phyloP scores from a whole-genome alignment of 2,797 vertebrate genomes.

The Sus cebifrons region DNA sequence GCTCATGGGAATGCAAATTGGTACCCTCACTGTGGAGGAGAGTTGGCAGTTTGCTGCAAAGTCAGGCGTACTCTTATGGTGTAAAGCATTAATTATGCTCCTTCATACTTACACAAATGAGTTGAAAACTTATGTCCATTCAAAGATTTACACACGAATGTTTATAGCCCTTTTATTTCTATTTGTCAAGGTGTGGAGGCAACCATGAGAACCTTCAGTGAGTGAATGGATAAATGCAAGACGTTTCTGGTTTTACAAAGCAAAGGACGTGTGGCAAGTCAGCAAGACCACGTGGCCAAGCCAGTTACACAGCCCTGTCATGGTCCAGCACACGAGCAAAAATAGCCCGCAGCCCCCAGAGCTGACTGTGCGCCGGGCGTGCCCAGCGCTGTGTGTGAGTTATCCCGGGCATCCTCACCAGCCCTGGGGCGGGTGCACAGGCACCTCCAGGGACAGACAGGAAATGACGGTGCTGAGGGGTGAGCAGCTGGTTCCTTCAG shows the following conservation, averaged over 20 bases:
- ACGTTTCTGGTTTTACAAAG: constrained; percentile 39
- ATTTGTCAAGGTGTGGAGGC: too few species aligned
- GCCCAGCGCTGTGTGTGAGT: background rate
- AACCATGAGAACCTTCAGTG: too few species aligned
- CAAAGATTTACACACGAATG: too few species aligned
- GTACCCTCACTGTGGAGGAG: too few species aligned
- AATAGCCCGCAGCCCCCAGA: constrained; percentile 56
- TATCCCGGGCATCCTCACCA: background rate
- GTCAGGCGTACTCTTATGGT: too few species aligned
- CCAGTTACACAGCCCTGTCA: constrained; percentile 25
- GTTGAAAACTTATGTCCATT: too few species aligned
- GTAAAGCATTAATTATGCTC: too few species aligned
- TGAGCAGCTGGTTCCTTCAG: background rate
- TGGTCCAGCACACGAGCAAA: constrained; percentile 19
- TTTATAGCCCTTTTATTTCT: too few species aligned
- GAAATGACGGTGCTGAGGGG: background rate
- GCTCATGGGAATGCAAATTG: too few species aligned
- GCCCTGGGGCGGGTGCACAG: background rate
- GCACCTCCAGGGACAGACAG: background rate
- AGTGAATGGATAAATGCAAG: too few species aligned
- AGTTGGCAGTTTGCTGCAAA: too few species aligned
- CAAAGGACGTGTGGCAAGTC: background rate
- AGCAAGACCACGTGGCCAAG: constrained; percentile 3
- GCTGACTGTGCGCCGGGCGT: background rate
- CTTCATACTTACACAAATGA: too few species aligned